Evolutionary conservation across 2,797 vertebrate species (phyloP), one percentile per base, ranked within the genome.

Genomic region (Craterocephalus amniculus): DNA sequence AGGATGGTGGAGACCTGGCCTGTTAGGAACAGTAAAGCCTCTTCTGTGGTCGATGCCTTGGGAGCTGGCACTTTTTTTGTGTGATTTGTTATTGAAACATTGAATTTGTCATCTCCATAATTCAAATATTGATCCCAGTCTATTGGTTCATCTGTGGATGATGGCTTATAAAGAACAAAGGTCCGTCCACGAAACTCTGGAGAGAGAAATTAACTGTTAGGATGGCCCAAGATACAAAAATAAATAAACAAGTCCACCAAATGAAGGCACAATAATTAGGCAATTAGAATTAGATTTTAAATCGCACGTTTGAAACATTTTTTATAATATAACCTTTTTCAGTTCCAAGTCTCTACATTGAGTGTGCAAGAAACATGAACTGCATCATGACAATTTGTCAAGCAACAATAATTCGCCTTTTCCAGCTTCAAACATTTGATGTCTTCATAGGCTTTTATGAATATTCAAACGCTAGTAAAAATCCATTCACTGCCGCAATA

Each of bases 1-100:
- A 98, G 89, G 69, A 90, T 1, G 0, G 95, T 97, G 87, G 96
- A 84, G 89, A 97, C 80, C 0, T 58, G 49, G 34, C 96, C 88
- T 0, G 73, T 92, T 24, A 99, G 94, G 31, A 96, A 97, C 16
- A 26, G 34, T 0, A 61, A 67, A 0, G 92, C 90, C 1, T 92
- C 70, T 0, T 84, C 49, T 0, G 95, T 95, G 31, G 95, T 12
- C 0, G 2, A 2, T 0, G 13, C 2, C 13, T 2, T 0, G 3
- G 14, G 1, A 20, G 1, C 20, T 2, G 26, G 27, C 5, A 27
- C 9, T 0, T 31, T 71, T 4, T 0, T 1, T 3, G 0, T 0
- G 1, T 0, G 3, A 24, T 0, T 1, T 1, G 5, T 1, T 27
- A 0, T 0, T 7, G 59, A 57, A 2, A 0, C 0, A 0, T 51